Evolutionary conservation across 2,888 invertebrate species (phyloP).

Genomic region (Mechanitis mazaeus): DNA sequence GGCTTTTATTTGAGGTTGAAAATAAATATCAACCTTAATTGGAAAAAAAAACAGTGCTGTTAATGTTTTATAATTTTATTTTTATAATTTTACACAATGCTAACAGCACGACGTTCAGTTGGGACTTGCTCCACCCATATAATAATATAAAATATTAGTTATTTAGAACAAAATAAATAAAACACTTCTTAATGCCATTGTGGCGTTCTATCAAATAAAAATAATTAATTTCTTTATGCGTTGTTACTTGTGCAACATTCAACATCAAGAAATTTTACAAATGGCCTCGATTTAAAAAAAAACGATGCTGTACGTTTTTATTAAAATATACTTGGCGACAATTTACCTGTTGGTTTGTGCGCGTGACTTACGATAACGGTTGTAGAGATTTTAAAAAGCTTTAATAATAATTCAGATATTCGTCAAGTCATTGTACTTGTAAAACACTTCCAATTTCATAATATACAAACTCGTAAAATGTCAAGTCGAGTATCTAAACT

Average conservation of each 20-base stretch:
- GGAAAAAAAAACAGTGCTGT: background rate
- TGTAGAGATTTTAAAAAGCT: background rate
- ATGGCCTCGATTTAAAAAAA: slow-evolving; percentile 71
- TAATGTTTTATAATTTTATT: slow-evolving; percentile 13
- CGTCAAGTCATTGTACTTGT: slow-evolving; percentile 6
- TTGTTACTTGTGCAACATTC: slow-evolving; percentile 63
- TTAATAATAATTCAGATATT: background rate
- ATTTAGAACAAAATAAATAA: slow-evolving; percentile 74
- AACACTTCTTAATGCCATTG: slow-evolving; percentile 66
- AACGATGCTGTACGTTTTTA: background rate
- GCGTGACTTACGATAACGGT: background rate
- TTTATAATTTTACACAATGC: slow-evolving; percentile 66
- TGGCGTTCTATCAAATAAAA: slow-evolving; percentile 53
- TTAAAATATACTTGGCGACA: background rate
- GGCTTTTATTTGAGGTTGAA: background rate
- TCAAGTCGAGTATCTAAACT: slow-evolving; percentile 13
- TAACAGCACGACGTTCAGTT: slow-evolving; percentile 66
- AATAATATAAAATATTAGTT: slow-evolving; percentile 69
- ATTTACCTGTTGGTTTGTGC: background rate
- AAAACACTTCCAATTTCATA: background rate
- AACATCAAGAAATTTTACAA: slow-evolving; percentile 65
- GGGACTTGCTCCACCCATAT: slow-evolving; percentile 58
- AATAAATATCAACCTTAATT: background rate
- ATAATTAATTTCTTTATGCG: slow-evolving; percentile 62
- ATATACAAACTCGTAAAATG: slow-evolving; percentile 10